These are phyloP conservation scores for Diplosoma virens DNA, from an alignment of 23 tunicate species.

Conservation along the genomic window DNA sequence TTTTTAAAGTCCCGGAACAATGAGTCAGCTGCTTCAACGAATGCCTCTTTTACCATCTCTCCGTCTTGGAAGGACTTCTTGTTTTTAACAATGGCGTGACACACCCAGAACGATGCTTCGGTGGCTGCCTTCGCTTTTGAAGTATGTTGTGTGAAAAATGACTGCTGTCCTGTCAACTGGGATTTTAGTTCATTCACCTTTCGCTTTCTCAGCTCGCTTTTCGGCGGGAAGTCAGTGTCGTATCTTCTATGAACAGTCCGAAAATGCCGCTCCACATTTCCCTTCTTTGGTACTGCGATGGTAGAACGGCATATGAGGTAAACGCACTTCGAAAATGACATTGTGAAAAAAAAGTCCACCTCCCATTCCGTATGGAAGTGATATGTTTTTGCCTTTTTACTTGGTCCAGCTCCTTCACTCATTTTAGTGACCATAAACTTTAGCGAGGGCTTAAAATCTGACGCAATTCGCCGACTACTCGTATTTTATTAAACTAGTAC, in stretches of 20 bases:
- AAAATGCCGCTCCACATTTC: conserved; percentile 2
- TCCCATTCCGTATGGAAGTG: conserved; percentile 16
- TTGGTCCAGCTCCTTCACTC: too few relatives aligned
- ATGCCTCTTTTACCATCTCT: background rate
- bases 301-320: conserved; percentile 1
- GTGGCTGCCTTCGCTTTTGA: background rate
- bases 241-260: background rate
- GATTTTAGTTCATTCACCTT: background rate
- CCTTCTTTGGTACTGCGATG: conserved; percentile 9
- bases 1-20: background rate
- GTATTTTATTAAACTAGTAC: too few relatives aligned
- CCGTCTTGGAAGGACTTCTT: background rate
- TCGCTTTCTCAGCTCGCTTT: background rate
- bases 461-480: too few relatives aligned
- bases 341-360: background rate
- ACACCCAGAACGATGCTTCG: background rate
- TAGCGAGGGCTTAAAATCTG: too few relatives aligned
- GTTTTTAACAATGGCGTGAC: background rate
- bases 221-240: background rate
- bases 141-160: background rate
- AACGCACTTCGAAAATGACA: background rate
- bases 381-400: conserved; percentile 11
- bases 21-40: background rate
- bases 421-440: too few relatives aligned
- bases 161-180: conserved; percentile 5